Evolutionary conservation across 2,113 vertebrate species (phyloP), one percentile per base, ranked within the genome.

Genomic region (Notarius quadriscutis): DNA sequence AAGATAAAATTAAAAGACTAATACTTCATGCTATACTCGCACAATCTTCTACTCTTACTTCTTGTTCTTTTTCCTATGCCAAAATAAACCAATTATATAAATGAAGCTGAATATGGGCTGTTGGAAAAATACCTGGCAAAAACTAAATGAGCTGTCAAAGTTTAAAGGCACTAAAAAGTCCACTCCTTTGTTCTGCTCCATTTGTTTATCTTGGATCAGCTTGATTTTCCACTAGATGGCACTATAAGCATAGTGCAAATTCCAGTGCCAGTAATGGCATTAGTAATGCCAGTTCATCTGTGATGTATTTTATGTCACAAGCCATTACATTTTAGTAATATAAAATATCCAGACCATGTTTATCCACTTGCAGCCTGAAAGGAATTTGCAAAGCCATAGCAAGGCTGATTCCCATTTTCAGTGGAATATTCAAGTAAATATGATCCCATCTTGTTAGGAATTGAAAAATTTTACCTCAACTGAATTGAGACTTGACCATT

Each of bases 401-500:
- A 62, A 50, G 15, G 34, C 7, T 17, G 20, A 14, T 69, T 58
- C 41, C 7, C 84, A 62, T 60, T 62, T n/a, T 60, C 27, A 74
- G 15, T 62, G 41, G 55, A 74, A 62, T 87, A 74, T 60, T 25
- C 58, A 87, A 63, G 58, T 55, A 67, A 83, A 53, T 30, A 41
- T 41, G 27, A 60, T 86, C 58, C 50, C 34, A 25, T 72, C 58
- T 62, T 57, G 50, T 90, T 90, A 88, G 72, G 60, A 48, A 77
- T 85, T 84, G 84, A 89, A 81, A 92, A 41, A 93, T 90, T 89
- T 91, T 92, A 91, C 87, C 90, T 91, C 89, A 57, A 91, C 92
- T 93, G 83, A 90, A 91, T 93, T 93, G 88, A 87, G 86, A 57
- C 79, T 48, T 65, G 86, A 67, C 62, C 87, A 89, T 89, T 89